Evolutionary conservation across 1,140 invertebrate species (phyloP), one percentile per base, ranked within the genome.

Genomic region (Drosophila kohkoa): DNA sequence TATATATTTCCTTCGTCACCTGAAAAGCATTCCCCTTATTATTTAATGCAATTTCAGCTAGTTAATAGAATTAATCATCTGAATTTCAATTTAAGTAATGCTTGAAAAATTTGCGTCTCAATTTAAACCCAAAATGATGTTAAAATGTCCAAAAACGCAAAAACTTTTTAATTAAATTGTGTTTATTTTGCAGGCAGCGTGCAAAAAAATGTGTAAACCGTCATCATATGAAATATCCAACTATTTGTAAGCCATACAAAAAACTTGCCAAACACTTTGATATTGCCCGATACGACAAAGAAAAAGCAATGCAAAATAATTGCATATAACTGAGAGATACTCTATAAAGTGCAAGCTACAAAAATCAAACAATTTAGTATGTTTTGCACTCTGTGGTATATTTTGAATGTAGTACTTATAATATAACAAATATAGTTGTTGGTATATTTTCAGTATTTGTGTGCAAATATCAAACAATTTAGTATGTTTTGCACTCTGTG

Each of bases 141-240:
- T 38, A 43, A 43, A 5, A 13, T 13, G 1, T 3, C 41, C 20
- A 25, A 25, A 13, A n/a, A 13, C 3, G 13, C 3, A 74, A 74
- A 74, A 68, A 69, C 67, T 41, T 54, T 25, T 41, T 20, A 57
- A 41, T 57, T 38, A 41, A 57, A 25, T 57, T 43, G 8, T 25
- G 8, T 41, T 41, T 38, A 41, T 57, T 57, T 41, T 57, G 35
- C 13, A 2, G 13, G n/a, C n/a, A 15, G 15, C 5, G 13, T 32
- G 1, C 1, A 57, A 57, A 57, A 57, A 38, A 38, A 10, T 52
- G 35, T n/a, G 16, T 41, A 57, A 57, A 41, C 10, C 32, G 3
- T 11, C 32, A 7, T 11, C 32, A 20, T 57, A 13, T 25, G 54
- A 43, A 57, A 57, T 57, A 57, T 57, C 6, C 32, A 11, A 35